Evolutionary conservation across 2,888 invertebrate genomes (phyloP).

Genomic region (Cantharis nigra): DNA sequence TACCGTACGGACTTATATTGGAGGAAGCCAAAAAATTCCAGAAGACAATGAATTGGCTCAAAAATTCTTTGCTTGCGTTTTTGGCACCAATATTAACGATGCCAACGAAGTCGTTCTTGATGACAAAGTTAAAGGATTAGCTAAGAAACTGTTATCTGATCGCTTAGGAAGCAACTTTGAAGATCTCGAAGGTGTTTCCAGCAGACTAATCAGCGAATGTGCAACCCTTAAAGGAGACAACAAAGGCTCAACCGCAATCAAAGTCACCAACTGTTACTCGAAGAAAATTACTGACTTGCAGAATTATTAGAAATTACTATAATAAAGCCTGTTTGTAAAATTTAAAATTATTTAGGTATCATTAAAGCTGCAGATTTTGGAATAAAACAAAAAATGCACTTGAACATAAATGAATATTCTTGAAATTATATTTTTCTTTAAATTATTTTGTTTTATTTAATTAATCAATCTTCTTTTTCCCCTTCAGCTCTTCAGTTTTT

Average conservation of each 20-base stretch:
- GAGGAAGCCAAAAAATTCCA: background rate
- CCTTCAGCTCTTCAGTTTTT: no score
- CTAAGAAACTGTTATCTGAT: background rate
- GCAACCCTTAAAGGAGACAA: background rate
- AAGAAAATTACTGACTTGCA: background rate
- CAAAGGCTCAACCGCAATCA: slow-evolving; percentile 7
- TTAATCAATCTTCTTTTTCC: no score
- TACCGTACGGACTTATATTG: background rate
- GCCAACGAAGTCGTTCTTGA: background rate
- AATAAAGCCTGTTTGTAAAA: background rate
- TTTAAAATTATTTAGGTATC: background rate
- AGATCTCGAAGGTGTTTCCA: background rate
- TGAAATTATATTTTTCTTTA: no score
- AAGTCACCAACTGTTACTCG: background rate
- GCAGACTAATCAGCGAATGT: background rate
- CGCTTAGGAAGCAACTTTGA: background rate
- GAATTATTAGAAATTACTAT: background rate
- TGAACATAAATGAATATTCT: background rate
- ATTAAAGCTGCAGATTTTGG: background rate
- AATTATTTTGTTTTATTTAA: no score
- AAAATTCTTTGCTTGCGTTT: slow-evolving; percentile 4
- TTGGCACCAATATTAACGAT: background rate
- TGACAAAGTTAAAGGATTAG: background rate
- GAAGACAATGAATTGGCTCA: background rate
- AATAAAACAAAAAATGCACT: background rate